Base-by-base conservation (phyloP, 2,888 invertebrate species). In the Stenodema calcarata region DNA sequence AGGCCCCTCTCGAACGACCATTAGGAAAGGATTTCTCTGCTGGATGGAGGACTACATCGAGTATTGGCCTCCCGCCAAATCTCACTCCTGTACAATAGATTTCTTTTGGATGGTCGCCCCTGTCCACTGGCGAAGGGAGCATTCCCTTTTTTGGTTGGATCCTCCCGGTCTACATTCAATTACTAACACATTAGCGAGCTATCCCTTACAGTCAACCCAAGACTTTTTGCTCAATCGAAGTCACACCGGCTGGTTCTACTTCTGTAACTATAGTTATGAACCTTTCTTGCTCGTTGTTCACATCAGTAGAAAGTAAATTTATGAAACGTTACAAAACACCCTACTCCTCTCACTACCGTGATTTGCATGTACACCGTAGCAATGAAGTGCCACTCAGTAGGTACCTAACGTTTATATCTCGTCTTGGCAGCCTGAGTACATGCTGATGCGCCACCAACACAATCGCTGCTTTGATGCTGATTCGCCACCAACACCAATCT, bases 121-220 rank as follows among this genome's bases (percentile, higher is more conserved):
- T 80, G 12, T 9, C 78, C 23, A 18, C n/a, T 14, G 14, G 44
- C 42, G 2, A n/a, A n/a, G n/a, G n/a, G n/a, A n/a, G n/a, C 1
- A 35, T 14, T 27, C 54, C 50, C 73, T 35, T 75, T 30, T 75
- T 75, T 18, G 30, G 73, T 27, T 9, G 80, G 28, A 1, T 30
- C 44, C n/a, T 50, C 47, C 35, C 11, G 27, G 80, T 47, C 80
- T 80, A 80, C 80, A 80, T 80, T 80, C 80, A 80, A 80, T 80
- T 80, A 80, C 80, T 27, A 54, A 54, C 50, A 50, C 80, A 80
- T 80, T 80, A 50, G 73, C 30, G 78, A 54, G 54, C 14, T 42
- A 44, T n/a, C 44, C 80, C 27, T 54, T 30, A 18, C 62, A 50
- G 50, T 18, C 35, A 11, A 30, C 30, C 23, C 78, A n/a, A 35